These are phyloP conservation scores for Salvator merianae DNA, from an alignment of 2,113 vertebrate genomes.

Conservation along the genomic window DNA sequence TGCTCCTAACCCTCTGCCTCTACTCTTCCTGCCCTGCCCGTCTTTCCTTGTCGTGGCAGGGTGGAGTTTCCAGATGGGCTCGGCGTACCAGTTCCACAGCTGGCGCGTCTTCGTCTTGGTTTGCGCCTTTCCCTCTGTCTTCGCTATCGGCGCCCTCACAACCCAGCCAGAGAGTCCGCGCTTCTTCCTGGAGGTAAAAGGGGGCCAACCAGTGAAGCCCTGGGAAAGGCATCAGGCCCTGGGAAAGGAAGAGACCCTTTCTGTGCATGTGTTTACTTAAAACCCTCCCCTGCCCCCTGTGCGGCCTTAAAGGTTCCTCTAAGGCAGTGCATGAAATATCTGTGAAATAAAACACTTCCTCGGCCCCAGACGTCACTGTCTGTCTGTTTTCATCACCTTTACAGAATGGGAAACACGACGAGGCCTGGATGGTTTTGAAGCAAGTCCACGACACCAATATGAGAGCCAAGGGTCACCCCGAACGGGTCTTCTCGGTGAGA, in stretches of 20 bases:
- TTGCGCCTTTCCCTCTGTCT: conserved; percentile 94
- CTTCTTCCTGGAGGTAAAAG: conserved; percentile 91
- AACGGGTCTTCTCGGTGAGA: conserved; percentile 95
- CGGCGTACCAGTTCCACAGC: conserved; percentile 98
- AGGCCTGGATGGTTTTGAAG: conserved; percentile 99
- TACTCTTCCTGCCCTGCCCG: rapidly evolving
- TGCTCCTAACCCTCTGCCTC: not conserved
- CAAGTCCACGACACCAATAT: conserved; percentile 99
- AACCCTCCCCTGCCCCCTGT: not conserved
- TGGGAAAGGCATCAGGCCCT: not conserved
- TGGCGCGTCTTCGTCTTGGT: conserved; percentile 98
- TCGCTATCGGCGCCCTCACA: conserved; percentile 93
- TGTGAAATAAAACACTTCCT: too few species aligned
- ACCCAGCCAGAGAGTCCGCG: conserved; percentile 97
- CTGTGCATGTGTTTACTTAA: too few species aligned
- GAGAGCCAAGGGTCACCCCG: conserved; percentile 95
- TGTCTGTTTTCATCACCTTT: conserved; percentile 15
- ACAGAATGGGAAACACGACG: conserved; percentile 95
- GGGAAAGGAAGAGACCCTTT: too few species aligned
- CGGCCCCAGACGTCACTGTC: not conserved
- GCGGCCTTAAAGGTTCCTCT: not conserved
- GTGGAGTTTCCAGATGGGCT: conserved; percentile 99
- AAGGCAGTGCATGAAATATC: too few species aligned
- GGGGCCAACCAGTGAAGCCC: not conserved
- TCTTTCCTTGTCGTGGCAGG: conserved; percentile 66